A percentile compares a stretch with the other conserved stretches of the same genome.
These are phyloP conservation scores for Ectemnius lituratus DNA, from an alignment of 2,888 invertebrate genomes.

Conservation along the genomic window DNA sequence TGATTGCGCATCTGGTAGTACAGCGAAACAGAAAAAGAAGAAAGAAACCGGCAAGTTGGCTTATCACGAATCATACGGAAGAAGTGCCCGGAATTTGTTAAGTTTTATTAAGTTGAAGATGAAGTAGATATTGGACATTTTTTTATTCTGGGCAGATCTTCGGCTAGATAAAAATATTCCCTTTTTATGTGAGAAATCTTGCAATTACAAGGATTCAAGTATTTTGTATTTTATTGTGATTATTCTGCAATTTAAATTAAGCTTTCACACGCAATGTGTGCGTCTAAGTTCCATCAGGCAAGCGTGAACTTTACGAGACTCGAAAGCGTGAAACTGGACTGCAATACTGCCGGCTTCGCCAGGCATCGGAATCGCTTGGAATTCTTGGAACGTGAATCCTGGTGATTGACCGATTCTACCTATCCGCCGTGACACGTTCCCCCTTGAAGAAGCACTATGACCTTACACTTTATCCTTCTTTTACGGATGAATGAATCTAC, in stretches of 20 bases:
- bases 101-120: too few relatives aligned
- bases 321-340: slow-evolving; percentile 51
- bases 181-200: too few relatives aligned
- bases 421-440: slow-evolving; percentile 28
- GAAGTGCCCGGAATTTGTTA: slow-evolving; percentile 36
- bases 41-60: slow-evolving; percentile 69
- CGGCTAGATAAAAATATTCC: too few relatives aligned
- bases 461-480: background rate
- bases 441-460: slow-evolving; percentile 25
- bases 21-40: slow-evolving; percentile 75
- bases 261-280: slow-evolving; percentile 45
- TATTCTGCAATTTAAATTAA: background rate
- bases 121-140: too few relatives aligned
- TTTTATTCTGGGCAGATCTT: too few relatives aligned
- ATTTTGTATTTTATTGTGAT: too few relatives aligned
- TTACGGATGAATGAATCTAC: too few relatives aligned
- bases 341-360: slow-evolving; percentile 29
- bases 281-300: slow-evolving; percentile 36
- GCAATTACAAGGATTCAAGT: too few relatives aligned
- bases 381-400: slow-evolving; percentile 44
- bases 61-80: slow-evolving; percentile 58
- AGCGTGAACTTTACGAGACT: slow-evolving; percentile 51
- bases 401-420: slow-evolving; percentile 37
- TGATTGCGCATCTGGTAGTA: slow-evolving; percentile 76
- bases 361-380: slow-evolving; percentile 14